Base-by-base conservation (phyloP, 2,888 invertebrate species). In the Camponotus fellah region DNA sequence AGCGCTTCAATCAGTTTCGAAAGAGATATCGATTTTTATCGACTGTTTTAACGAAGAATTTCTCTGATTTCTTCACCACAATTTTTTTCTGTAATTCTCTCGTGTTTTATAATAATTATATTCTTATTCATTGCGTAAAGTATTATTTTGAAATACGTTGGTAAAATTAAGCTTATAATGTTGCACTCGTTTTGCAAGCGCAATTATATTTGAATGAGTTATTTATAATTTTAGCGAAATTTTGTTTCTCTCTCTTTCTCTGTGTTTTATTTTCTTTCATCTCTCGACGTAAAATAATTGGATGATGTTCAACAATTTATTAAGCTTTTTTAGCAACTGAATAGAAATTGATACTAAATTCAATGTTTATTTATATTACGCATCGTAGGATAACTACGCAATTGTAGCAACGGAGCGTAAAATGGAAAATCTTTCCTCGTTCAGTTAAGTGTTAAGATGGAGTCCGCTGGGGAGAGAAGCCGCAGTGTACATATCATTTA, bases 401-500 rank as follows among this genome's bases (percentile, higher is more conserved):
- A 14, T 21, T 26, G 34, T n/a, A 75, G 26, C n/a, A 66, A 32
- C 43, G 26, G 12, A 40, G 3, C 14, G 46, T 60, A 79, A 79
- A 79, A 60, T 69, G 60, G 14, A 17, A 21, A 34, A 53, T 76
- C 74, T 66, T 40, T 26, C 21, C 58, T 68, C 66, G n/a, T 56
- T 43, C 49, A 14, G 76, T 66, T 76, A 68, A 79, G 79, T 77
- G 68, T 79, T 68, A 79, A 79, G 79, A 60, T 65, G 14, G 37
- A 21, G 46, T 37, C 17, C 69, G 34, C 69, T 46, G 2, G 79
- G 79, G 69, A 53, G n/a, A 69, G n/a, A 69, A 79, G 21, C 79
- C 58, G 17, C 69, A 79, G 69, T 79, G 79, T 69, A 79, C 79
- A 79, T 79, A 79, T 79, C 69, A 79, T 79, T 79, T 79, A 69